Conservation (phyloP, 2,113 vertebrate species). For the Charadrius vociferus region DNA sequence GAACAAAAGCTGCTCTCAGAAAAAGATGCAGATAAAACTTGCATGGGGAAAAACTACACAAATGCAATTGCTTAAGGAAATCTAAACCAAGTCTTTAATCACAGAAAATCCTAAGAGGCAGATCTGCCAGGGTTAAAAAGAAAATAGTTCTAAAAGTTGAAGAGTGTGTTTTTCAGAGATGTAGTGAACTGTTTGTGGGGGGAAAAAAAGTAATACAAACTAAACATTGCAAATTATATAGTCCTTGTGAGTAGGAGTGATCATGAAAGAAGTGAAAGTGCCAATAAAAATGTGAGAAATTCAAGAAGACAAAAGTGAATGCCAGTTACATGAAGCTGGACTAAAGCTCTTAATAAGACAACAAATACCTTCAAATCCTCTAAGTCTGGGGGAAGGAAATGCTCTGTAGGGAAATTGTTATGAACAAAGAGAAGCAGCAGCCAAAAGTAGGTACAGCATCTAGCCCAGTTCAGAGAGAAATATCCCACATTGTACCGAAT, state of each 20-base stretch:
- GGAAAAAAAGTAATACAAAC: neutral
- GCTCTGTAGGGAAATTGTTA: neutral
- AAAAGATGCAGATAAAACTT: neutral
- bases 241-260: neutral
- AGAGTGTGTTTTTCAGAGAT: neutral
- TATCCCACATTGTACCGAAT: neutral
- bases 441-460: neutral
- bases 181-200: neutral
- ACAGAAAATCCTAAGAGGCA: neutral
- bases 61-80: neutral
- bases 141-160: neutral
- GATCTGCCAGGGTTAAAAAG: neutral
- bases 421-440: neutral
- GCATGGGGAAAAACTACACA: fast-evolving
- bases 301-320: neutral
- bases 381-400: neutral
- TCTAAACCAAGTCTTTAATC: neutral
- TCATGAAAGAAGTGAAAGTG: neutral
- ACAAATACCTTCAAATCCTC: neutral
- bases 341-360: neutral
- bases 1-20: neutral
- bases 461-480: neutral
- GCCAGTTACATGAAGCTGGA: neutral
- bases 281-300: neutral
- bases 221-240: neutral